Evolutionary conservation across 64 coral and sea anemone genomes (phyloP), one percentile per base, ranked within the genome.

Genomic region (Cladopsammia gracilis): DNA sequence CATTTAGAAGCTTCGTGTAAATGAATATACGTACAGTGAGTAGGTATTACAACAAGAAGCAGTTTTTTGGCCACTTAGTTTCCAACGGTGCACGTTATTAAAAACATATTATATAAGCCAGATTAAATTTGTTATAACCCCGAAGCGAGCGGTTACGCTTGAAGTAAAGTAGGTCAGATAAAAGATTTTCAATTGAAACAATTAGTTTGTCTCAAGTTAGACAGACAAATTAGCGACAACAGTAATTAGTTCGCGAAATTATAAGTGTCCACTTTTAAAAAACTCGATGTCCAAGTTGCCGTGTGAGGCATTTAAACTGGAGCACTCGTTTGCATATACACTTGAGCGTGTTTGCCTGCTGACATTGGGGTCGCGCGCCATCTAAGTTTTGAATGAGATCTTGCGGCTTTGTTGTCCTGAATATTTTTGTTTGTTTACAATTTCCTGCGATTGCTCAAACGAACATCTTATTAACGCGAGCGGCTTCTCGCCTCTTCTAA

Each of bases 401-500:
- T 68, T 50, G 62, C 46, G 80, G 44, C 26, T 10, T 18, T 67
- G 60, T 84, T 60, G 25, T 15, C 58, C 24, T 42, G 51, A n/a
- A 59, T 56, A 54, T 86, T 92, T 20, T 60, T 87, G 91, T 93
- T 93, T 93, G 75, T 93, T 77, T 93, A 93, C 62, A 87, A 93
- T 93, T 93, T 93, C 91, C 91, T 93, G 82, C 85, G 56, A 61
- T 79, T 69, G 82, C 80, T 68, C 46, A 94, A 90, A 90, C 68
- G 89, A 89, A 89, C 64, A 88, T 98, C 92, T 98, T 89, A 98
- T 98, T 98, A 98, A 91, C 80, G 48, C 73, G 75, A 73, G 93
- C 96, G 92, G 92, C 81, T 88, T 93, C 92, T 94, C 89, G 94
- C 83, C 93, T 77, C 82, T 85, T 89, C 85, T 98, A 98, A 98